Percentiles rank a stretch among this genome's conserved stretches.
phyloP scores from a whole-genome alignment of 1,140 invertebrate species.

The Neodiprion pinetum region DNA sequence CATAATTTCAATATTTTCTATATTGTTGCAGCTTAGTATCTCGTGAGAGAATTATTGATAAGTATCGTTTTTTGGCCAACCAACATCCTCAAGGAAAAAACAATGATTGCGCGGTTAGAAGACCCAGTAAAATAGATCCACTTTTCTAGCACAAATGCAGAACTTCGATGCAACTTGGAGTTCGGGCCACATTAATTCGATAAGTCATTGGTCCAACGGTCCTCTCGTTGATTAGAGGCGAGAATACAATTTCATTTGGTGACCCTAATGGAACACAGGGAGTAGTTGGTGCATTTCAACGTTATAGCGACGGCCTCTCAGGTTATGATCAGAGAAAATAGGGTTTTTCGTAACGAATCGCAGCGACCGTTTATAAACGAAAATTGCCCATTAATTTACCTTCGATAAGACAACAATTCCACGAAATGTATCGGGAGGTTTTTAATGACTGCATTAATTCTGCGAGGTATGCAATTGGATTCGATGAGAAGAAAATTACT shows the following conservation, averaged over 20 bases:
- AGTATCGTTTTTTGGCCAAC: too few relatives aligned
- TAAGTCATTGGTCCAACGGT: neutral
- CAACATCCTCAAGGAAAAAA: too few relatives aligned
- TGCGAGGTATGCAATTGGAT: too few relatives aligned
- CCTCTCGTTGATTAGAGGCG: neutral
- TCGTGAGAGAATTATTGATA: too few relatives aligned
- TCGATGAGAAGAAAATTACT: too few relatives aligned
- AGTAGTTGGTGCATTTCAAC: neutral
- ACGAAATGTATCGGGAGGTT: too few relatives aligned
- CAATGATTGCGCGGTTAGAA: too few relatives aligned
- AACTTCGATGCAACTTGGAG: neutral
- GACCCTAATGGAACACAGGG: neutral
- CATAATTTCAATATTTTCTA: too few relatives aligned
- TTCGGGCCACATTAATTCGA: neutral
- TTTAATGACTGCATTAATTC: too few relatives aligned
- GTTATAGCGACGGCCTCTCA: neutral
- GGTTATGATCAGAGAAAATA: neutral
- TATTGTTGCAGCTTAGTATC: too few relatives aligned
- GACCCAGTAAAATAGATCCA: too few relatives aligned
- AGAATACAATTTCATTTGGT: neutral
- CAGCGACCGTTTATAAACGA: neutral
- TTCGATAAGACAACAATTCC: too few relatives aligned
- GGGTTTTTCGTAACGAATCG: neutral
- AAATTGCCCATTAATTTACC: neutral
- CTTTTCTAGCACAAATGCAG: neutral